These are phyloP conservation scores for Amazona vittata DNA, from an alignment of 2,113 vertebrate species.

Conservation along the genomic window DNA sequence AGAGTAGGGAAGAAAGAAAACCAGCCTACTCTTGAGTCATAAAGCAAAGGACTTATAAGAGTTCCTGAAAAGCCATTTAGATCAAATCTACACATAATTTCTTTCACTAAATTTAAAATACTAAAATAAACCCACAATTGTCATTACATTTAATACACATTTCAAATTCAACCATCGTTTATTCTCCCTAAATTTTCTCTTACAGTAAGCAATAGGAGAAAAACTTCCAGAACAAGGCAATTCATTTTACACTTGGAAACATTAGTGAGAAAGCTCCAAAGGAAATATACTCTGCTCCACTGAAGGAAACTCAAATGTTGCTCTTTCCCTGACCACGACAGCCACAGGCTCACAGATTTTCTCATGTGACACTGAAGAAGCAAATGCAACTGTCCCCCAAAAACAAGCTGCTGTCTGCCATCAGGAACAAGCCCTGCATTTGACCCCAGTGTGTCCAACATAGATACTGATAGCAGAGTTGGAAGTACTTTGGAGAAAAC, in stretches of 20 bases:
- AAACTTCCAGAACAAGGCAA: neutral
- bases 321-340: neutral
- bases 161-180: neutral
- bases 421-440: neutral
- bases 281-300: neutral
- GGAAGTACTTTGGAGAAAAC: neutral
- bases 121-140: neutral
- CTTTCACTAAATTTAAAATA: neutral
- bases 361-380: neutral
- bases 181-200: neutral
- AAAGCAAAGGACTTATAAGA: neutral
- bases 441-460: neutral
- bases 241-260: neutral
- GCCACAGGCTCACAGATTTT: neutral
- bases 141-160: neutral
- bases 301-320: neutral
- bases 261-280: neutral
- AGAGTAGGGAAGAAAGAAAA: neutral
- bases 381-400: neutral
- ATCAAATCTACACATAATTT: neutral
- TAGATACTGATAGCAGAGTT: neutral
- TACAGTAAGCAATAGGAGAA: neutral
- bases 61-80: neutral
- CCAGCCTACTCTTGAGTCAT: neutral
- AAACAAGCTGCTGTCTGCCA: neutral